Evolutionary conservation across 1,140 invertebrate species (phyloP).

Genomic region (Drosophila azteca): DNA sequence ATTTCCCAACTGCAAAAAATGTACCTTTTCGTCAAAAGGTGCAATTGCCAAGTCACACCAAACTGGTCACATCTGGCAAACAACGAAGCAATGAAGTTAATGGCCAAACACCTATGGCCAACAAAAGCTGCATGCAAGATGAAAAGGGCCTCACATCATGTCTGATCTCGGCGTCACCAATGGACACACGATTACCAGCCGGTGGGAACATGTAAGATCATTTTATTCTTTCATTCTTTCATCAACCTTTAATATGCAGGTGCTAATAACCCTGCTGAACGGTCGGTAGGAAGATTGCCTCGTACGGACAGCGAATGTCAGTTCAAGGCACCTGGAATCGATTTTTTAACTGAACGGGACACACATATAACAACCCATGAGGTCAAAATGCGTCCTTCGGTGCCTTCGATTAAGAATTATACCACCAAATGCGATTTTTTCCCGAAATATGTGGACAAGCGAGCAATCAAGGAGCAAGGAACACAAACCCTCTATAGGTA

Average conservation of each 20-base stretch:
- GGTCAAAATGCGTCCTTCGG: conserved; percentile 36
- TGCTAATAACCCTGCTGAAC: conserved; percentile 54
- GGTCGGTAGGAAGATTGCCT: conserved; percentile 41
- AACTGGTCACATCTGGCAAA: conserved; percentile 50
- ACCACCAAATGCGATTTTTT: conserved; percentile 57
- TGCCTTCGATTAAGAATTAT: conserved; percentile 25
- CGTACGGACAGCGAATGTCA: conserved; percentile 65
- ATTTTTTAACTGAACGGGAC: conserved; percentile 37
- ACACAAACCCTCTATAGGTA: conserved; percentile 77
- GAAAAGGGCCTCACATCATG: conserved; percentile 6
- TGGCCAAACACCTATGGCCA: no score
- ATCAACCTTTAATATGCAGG: conserved; percentile 12
- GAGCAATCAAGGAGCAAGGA: conserved; percentile 59
- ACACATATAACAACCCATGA: conserved; percentile 40
- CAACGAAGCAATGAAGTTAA: not conserved
- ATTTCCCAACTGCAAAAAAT: not conserved
- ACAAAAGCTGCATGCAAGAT: not conserved
- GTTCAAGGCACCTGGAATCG: conserved; percentile 50
- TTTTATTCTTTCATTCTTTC: no score
- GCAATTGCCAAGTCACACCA: conserved; percentile 43
- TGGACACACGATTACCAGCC: not conserved
- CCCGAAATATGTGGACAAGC: conserved; percentile 46
- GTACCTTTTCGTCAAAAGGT: not conserved
- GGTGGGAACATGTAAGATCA: not conserved
- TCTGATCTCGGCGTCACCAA: not conserved